Conservation (phyloP, 2,113 vertebrate species). For the Prietella phreatophila region DNA sequence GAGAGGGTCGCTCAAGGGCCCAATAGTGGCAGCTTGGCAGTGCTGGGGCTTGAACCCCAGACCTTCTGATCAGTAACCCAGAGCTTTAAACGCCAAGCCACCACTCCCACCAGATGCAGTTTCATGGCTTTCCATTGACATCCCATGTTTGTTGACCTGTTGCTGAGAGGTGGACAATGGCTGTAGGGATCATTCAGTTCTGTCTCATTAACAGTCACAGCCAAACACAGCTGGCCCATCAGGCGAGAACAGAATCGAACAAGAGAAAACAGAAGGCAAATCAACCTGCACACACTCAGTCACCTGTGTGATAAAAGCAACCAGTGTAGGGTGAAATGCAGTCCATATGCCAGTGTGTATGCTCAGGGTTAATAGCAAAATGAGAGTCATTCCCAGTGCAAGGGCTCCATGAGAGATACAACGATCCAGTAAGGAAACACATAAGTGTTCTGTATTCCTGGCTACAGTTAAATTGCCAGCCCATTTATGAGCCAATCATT, state of each 20-base stretch:
- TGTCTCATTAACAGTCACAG: conserved; percentile 45
- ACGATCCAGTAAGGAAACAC: conserved; percentile 7
- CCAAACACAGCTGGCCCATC: conserved; percentile 44
- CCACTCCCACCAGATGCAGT: background rate
- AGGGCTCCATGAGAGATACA: background rate
- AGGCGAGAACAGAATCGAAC: background rate
- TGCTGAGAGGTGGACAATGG: conserved; percentile 30
- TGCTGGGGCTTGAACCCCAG: too few species aligned
- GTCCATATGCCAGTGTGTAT: conserved; percentile 7
- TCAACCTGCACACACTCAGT: conserved; percentile 23
- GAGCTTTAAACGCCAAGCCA: too few species aligned
- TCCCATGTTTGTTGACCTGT: conserved; percentile 21
- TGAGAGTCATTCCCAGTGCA: background rate
- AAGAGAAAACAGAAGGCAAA: conserved; percentile 26
- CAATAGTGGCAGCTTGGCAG: too few species aligned
- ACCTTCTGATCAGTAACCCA: too few species aligned
- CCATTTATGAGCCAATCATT: conserved; percentile 24
- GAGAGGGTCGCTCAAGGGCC: too few species aligned
- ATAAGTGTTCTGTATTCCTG: background rate
- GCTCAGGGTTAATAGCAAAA: background rate
- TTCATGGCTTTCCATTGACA: conserved; percentile 29
- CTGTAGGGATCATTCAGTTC: conserved; percentile 32
- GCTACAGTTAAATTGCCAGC: background rate
- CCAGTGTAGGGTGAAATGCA: conserved; percentile 3
- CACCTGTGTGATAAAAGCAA: conserved; percentile 24